Base-by-base conservation (phyloP, 2,797 vertebrate species). In the Leontocebus nigricollis region DNA sequence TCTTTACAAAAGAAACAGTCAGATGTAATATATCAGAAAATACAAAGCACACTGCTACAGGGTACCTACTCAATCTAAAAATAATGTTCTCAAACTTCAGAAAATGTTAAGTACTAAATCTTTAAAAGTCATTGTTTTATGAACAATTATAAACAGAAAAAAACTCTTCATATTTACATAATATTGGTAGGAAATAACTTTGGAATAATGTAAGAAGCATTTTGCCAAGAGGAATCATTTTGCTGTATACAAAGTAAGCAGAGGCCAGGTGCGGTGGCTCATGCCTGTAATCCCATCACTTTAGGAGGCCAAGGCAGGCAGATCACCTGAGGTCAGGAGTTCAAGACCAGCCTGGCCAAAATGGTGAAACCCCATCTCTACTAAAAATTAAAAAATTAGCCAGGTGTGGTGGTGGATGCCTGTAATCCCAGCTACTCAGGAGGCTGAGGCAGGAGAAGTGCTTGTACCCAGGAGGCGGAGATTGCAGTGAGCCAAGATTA, bases 151-250 rank as follows among this genome's bases (percentile, higher is more conserved):
- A 57, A 95, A 79, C 12, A 92, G 27, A 92, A 92, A 90, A 87
- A 89, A 52, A 76, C 20, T n/a, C 64, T 93, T 85, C 61, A 19
- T n/a, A 92, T 85, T 80, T 96, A 92, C 92, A 67, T 95, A 84
- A 89, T 61, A 81, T 73, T 90, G 57, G 22, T 93, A 92, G 95
- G 73, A 93, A 90, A 90, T 87, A 95, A 87, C 83, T 97, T 96
- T 94, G 79, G 76, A 94, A 64, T 64, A 83, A 24, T 73, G 50
- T 52, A 93, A 96, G 64, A 93, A 90, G 27, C 36, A 96, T 79
- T 61, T 93, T 87, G 77, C 30, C 55, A 95, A 96, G 75, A 93
- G 61, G 86, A 33, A 92, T 52, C 61, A 88, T 84, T 96, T 88
- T 92, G 46, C 33, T 90, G 24, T 88, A 15, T 94, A 82, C 96